These are phyloP conservation scores for Gila orcuttii DNA, from an alignment of 2,113 vertebrate species.

Conservation along the genomic window DNA sequence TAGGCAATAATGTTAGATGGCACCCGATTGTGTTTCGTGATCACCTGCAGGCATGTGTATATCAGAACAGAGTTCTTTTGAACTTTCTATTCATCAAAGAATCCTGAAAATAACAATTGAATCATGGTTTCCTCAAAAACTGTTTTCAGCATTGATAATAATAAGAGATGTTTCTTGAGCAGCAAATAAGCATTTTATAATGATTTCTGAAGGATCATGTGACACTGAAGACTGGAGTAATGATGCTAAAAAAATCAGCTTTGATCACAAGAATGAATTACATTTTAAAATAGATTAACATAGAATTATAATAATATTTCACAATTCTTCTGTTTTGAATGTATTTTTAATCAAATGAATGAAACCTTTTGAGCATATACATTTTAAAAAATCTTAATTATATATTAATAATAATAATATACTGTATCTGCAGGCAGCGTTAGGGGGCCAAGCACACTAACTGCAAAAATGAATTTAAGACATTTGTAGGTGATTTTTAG, in stretches of 20 bases:
- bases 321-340: not conserved
- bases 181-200: not conserved
- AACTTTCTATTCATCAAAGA: no score
- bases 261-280: no score
- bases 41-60: not conserved
- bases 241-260: no score
- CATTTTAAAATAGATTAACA: no score
- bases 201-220: not conserved
- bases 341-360: not conserved
- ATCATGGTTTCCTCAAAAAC: not conserved
- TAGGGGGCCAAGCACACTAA: no score
- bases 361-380: not conserved
- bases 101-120: no score
- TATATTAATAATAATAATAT: no score
- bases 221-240: not conserved
- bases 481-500: no score
- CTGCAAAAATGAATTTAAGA: no score
- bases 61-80: not conserved
- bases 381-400: no score
- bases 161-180: not conserved
- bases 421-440: no score
- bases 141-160: not conserved
- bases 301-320: not conserved
- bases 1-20: not conserved
- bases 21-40: not conserved